phyloP scores from a whole-genome alignment of 2,113 vertebrate species.

The Dasyprocta punctata region DNA sequence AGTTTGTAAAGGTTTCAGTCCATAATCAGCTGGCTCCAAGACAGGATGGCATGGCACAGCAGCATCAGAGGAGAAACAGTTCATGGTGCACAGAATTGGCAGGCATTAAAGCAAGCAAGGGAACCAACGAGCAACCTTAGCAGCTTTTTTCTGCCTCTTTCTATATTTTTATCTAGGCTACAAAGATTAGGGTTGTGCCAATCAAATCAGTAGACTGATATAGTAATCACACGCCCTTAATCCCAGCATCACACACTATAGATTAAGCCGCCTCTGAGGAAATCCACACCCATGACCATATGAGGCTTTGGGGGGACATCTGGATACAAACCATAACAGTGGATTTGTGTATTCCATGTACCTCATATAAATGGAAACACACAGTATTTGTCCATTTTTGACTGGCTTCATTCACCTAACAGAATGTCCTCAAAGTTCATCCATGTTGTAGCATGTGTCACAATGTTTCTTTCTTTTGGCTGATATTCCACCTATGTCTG shows the following conservation, averaged over 20 bases:
- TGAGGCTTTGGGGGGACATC: neutral
- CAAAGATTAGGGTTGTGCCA: neutral
- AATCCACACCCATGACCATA: neutral
- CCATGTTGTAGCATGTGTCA: neutral
- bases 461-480: neutral
- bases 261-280: neutral
- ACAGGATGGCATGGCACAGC: neutral
- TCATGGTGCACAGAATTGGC: neutral
- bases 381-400: neutral
- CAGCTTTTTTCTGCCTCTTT: neutral
- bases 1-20: neutral
- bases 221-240: neutral
- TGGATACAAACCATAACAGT: neutral
- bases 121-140: neutral
- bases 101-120: neutral
- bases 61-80: neutral
- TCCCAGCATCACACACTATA: neutral
- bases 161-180: neutral
- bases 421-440: neutral
- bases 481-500: neutral
- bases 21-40: neutral
- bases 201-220: neutral
- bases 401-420: neutral
- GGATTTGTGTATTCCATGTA: neutral
- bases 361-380: neutral